Percentiles rank a stretch among this genome's conserved stretches.
phyloP scores from a whole-genome alignment of 2,797 vertebrate species.

The Sarcophilus harrisii region DNA sequence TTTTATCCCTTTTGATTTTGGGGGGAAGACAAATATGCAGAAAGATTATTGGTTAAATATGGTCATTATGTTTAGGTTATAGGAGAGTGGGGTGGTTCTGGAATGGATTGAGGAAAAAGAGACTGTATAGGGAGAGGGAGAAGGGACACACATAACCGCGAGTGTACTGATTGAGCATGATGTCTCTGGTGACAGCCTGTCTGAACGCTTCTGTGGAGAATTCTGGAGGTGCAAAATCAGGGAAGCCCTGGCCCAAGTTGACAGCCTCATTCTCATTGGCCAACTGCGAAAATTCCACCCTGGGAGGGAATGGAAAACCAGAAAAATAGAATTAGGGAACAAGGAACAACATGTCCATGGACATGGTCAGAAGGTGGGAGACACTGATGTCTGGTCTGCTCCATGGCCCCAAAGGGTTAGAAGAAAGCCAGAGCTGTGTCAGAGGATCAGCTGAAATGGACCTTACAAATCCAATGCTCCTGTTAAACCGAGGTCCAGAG shows the following conservation, averaged over 20 bases:
- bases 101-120: not conserved
- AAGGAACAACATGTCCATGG: rapidly evolving
- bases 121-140: not conserved
- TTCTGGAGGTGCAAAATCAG: slow-evolving; percentile 92
- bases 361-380: not conserved
- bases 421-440: not conserved
- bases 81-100: not conserved
- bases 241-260: slow-evolving; percentile 97
- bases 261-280: slow-evolving; percentile 88
- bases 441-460: not conserved
- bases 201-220: slow-evolving; percentile 90
- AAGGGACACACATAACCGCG: slow-evolving; percentile 90
- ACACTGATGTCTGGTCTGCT: not conserved
- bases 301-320: slow-evolving; percentile 75
- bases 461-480: not conserved
- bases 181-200: slow-evolving; percentile 83
- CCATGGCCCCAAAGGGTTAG: not conserved
- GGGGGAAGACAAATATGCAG: not conserved
- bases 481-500: not conserved
- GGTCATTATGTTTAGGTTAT: not conserved
- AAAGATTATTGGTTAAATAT: not conserved
- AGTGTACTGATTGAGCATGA: slow-evolving; percentile 95
- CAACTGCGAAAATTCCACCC: slow-evolving; percentile 92
- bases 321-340: not conserved
- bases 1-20: not conserved